Evolutionary conservation across 2,797 vertebrate genomes (phyloP).

Genomic region (Chromobotia macracanthus): DNA sequence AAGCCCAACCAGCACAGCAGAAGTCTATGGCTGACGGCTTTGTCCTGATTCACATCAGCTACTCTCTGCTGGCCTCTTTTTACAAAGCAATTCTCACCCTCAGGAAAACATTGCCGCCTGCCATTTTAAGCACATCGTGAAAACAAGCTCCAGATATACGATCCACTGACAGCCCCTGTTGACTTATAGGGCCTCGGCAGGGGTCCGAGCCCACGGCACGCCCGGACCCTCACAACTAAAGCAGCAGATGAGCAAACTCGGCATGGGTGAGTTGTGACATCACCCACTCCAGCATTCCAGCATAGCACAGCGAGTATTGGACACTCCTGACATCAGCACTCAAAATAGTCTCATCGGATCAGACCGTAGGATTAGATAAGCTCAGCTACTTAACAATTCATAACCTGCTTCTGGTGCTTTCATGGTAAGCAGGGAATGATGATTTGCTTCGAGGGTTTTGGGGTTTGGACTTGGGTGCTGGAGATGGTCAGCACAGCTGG

Average conservation of each 20-base stretch:
- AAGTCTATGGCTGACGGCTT: not conserved
- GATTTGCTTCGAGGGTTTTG: slow-evolving; percentile 51
- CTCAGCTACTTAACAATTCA: slow-evolving; percentile 36
- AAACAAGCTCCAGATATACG: slow-evolving; percentile 43
- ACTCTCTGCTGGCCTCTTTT: not conserved
- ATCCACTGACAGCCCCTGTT: slow-evolving; percentile 55
- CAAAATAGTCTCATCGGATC: slow-evolving; percentile 75
- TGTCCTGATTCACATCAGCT: not conserved
- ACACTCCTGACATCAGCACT: slow-evolving; percentile 75
- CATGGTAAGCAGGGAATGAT: slow-evolving; percentile 4
- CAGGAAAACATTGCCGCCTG: slow-evolving; percentile 6
- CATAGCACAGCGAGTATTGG: slow-evolving; percentile 71
- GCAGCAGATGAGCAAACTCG: slow-evolving; percentile 67
- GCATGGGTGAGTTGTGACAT: slow-evolving; percentile 73
- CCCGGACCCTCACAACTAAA: slow-evolving; percentile 60
- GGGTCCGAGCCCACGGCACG: slow-evolving; percentile 67
- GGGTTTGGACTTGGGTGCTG: not conserved
- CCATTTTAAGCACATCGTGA: slow-evolving; percentile 27
- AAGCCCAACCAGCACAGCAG: not conserved
- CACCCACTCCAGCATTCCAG: slow-evolving; percentile 71
- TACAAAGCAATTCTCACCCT: slow-evolving; percentile 2
- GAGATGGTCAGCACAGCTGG: slow-evolving; percentile 33
- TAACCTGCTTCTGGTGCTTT: slow-evolving; percentile 17
- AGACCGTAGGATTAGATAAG: slow-evolving; percentile 41
- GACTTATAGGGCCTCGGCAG: slow-evolving; percentile 61